Evolutionary conservation across 2,113 vertebrate genomes (phyloP).

Genomic region (Mus pahari): DNA sequence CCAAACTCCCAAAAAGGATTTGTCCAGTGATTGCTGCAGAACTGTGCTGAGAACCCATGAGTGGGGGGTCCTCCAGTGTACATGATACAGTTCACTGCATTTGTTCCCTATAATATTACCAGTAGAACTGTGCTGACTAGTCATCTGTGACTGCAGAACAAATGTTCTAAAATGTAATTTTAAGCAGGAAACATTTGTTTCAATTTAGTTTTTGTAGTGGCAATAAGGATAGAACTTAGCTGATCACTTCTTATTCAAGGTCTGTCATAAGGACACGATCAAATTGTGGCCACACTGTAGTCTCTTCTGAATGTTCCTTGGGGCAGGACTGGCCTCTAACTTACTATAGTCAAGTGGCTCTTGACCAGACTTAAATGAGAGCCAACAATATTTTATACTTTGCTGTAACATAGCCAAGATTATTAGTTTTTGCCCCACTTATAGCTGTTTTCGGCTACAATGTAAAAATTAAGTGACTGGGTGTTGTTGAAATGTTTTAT

Average conservation of each 20-base stretch:
- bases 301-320: not conserved
- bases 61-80: too few species aligned
- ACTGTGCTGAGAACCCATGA: not conserved
- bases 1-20: not conserved
- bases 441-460: not conserved
- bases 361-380: not conserved
- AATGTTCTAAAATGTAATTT: not conserved
- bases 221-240: not conserved
- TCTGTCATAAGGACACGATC: not conserved
- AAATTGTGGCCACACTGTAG: not conserved
- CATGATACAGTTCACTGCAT: not conserved
- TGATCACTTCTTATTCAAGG: not conserved
- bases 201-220: not conserved
- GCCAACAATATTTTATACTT: not conserved
- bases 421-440: not conserved
- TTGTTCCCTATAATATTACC: not conserved
- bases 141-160: not conserved
- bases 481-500: not conserved
- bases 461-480: not conserved
- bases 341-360: not conserved
- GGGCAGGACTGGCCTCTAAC: not conserved
- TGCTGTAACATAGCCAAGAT: not conserved
- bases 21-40: not conserved
- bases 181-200: not conserved
- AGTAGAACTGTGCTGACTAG: not conserved